phyloP scores from a whole-genome alignment of 2,797 vertebrate genomes.

The Arrhamphus sclerolepis region DNA sequence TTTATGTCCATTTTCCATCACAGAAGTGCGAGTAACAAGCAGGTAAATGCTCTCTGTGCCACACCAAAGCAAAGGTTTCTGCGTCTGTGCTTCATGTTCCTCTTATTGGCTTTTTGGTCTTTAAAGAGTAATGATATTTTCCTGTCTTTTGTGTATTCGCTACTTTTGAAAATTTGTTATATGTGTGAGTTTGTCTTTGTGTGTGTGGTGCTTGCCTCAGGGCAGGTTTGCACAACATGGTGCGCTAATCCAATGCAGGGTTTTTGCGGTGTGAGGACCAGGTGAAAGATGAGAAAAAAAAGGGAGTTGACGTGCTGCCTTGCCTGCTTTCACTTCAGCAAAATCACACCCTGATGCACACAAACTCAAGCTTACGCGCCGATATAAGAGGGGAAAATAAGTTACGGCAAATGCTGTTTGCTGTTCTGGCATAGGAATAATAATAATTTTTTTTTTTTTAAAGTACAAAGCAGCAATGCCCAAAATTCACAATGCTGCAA shows the following conservation, averaged over 20 bases:
- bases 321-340: constrained; percentile 23
- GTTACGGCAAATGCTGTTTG: constrained; percentile 15
- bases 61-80: background rate
- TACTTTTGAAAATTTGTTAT: constrained; percentile 32
- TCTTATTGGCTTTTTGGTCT: constrained; percentile 5
- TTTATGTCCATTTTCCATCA: constrained; percentile 48
- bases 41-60: constrained; percentile 2
- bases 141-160: constrained; percentile 25
- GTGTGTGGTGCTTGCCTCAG: constrained; percentile 52
- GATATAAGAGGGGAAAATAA: background rate
- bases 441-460: too few relatives aligned
- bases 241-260: constrained; percentile 54
- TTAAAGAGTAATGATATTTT: constrained; percentile 39
- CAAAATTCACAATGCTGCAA: constrained; percentile 54
- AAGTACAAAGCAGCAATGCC: constrained; percentile 9
- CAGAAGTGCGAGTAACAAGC: constrained; percentile 29
- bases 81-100: constrained; percentile 6
- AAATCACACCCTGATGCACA: constrained; percentile 2
- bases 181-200: constrained; percentile 17
- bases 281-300: constrained; percentile 62
- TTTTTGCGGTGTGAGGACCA: constrained; percentile 56
- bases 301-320: constrained; percentile 52
- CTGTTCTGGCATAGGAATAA: constrained; percentile 19
- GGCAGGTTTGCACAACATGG: constrained; percentile 57
- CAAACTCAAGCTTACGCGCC: constrained; percentile 17